These are phyloP conservation scores for Chrysocyon brachyurus DNA, from an alignment of 2,797 vertebrate species.

Conservation along the genomic window DNA sequence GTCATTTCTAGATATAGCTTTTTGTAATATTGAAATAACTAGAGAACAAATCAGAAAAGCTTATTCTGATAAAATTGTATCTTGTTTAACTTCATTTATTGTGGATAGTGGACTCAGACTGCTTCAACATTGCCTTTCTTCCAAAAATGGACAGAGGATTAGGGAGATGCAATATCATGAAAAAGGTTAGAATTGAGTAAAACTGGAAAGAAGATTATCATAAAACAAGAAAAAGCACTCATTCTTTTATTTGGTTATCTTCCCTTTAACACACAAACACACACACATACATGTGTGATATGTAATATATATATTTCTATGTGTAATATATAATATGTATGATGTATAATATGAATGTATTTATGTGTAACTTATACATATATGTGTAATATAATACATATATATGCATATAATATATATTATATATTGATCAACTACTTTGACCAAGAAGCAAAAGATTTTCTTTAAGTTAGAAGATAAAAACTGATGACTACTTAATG, in stretches of 20 bases:
- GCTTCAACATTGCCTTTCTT: background rate
- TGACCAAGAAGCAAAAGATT: background rate
- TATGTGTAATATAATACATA: background rate
- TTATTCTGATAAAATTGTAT: background rate
- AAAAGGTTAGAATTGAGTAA: background rate
- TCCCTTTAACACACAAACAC: background rate
- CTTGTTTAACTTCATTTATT: background rate
- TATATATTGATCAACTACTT: background rate
- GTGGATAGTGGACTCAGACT: background rate
- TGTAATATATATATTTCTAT: too few relatives aligned
- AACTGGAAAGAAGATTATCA: background rate
- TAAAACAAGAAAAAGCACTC: background rate
- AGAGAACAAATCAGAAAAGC: background rate
- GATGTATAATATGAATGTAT: background rate
- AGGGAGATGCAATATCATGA: background rate
- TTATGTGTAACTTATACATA: background rate
- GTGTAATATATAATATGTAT: background rate
- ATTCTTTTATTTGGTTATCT: background rate
- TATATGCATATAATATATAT: background rate
- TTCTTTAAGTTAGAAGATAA: background rate
- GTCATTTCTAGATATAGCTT: background rate
- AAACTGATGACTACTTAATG: background rate
- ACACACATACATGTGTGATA: background rate
- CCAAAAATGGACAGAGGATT: background rate
- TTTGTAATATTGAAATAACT: background rate